Evolutionary conservation across 1,140 invertebrate genomes (phyloP).

Genomic region (Chymomyza costata): DNA sequence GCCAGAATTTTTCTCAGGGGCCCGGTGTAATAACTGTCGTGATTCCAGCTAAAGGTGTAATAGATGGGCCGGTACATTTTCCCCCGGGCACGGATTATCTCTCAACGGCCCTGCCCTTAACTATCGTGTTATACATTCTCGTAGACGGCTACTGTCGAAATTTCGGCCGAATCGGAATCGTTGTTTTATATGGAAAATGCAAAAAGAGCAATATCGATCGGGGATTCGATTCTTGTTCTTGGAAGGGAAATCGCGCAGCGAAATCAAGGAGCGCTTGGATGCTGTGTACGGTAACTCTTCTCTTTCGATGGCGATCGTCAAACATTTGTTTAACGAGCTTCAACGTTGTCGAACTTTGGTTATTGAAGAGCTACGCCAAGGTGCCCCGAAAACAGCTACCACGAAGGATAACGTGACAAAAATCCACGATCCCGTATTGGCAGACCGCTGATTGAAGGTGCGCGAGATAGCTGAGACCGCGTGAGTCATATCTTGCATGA

Average conservation of each 20-base stretch:
- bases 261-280: constrained; percentile 8
- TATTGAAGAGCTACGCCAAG: neutral
- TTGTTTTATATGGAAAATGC: constrained; percentile 16
- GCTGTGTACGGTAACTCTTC: constrained; percentile 9
- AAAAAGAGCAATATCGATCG: constrained; percentile 34
- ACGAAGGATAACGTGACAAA: constrained; percentile 32
- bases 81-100: too few relatives aligned
- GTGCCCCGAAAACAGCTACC: neutral
- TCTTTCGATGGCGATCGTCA: constrained; percentile 6
- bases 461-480: constrained; percentile 43
- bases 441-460: constrained; percentile 50
- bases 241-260: too few relatives aligned
- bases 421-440: constrained; percentile 43
- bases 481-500: constrained; percentile 9
- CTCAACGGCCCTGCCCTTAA: too few relatives aligned
- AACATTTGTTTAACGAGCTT: constrained; percentile 11
- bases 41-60: too few relatives aligned
- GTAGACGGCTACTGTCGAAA: constrained; percentile 14
- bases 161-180: neutral
- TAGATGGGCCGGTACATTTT: too few relatives aligned
- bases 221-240: constrained; percentile 37
- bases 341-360: constrained; percentile 10
- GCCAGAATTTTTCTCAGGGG: too few relatives aligned
- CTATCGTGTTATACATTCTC: constrained; percentile 17
- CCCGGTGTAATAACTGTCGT: too few relatives aligned